These are phyloP conservation scores for Cotesia glomerata DNA, from an alignment of 1,140 invertebrate species.

Conservation along the genomic window DNA sequence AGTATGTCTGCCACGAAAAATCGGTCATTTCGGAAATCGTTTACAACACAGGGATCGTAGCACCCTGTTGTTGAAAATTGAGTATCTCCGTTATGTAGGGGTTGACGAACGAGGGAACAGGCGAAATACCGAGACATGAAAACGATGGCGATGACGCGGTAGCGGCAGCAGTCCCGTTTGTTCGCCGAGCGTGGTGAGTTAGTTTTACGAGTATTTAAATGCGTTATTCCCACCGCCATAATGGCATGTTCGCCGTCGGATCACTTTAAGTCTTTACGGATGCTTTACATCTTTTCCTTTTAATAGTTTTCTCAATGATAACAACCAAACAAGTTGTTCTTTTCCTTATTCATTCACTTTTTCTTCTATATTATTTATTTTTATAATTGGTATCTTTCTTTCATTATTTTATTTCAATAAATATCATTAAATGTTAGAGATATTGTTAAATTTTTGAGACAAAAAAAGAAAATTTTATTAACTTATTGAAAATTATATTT, in stretches of 20 bases:
- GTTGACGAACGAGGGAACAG: conserved; percentile 22
- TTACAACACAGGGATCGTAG: conserved; percentile 26
- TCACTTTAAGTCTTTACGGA: conserved; percentile 26
- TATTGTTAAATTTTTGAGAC: too few species aligned
- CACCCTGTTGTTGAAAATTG: conserved; percentile 24
- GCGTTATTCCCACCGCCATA: conserved; percentile 30
- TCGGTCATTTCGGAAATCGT: conserved; percentile 27
- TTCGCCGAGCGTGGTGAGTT: conserved; percentile 24
- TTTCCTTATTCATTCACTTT: neutral
- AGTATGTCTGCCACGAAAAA: conserved; percentile 30
- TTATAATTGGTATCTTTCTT: too few species aligned
- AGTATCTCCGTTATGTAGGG: conserved; percentile 18
- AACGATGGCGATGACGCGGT: conserved; percentile 22
- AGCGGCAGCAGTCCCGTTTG: conserved; percentile 5
- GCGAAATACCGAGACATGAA: conserved; percentile 16
- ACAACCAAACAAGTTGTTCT: neutral
- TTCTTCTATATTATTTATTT: neutral
- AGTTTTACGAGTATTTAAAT: conserved; percentile 41
- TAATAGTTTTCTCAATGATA: conserved; percentile 18
- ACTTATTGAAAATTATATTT: too few species aligned
- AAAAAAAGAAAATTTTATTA: too few species aligned
- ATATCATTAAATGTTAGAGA: too few species aligned
- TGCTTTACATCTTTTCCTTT: conserved; percentile 33
- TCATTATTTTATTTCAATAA: too few species aligned
- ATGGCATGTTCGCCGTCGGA: conserved; percentile 53